Evolutionary conservation across 1,140 invertebrate species (phyloP), one percentile per base, ranked within the genome.

Genomic region (Kradibia gibbosae): DNA sequence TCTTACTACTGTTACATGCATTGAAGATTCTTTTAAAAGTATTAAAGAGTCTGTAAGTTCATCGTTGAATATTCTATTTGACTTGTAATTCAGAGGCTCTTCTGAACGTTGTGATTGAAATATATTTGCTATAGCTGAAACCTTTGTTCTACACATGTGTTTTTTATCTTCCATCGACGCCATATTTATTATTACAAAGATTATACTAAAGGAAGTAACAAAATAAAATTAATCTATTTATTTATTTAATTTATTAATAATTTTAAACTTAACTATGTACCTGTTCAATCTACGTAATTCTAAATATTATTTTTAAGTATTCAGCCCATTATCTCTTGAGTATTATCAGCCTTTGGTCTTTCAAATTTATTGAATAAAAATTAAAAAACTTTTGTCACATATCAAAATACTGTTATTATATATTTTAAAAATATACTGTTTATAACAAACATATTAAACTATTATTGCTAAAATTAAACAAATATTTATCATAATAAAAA

Each of bases 111-210:
- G 93, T 22, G 93, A 94, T 92, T 96, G 95, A 90, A 97, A 97
- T 87, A 97, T 96, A 89, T 96, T 96, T 45, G 96, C 96, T 78
- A 97, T 97, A 91, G 97, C 96, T 50, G 96, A 97, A 85, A 97
- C 96, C 92, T 97, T 97, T 84, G 95, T 94, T 86, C 95, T 95
- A 85, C 93, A 92, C 55, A 92, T 89, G 73, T 93, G 92, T 83
- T 93, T 93, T 86, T 94, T 95, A 89, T 95, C 95, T 78, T 95
- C 93, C 85, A 96, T 94, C 92, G 93, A 92, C 78, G 90, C 88
- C 89, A 91, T 90, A 55, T 80, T 86, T 85, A 39, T 17, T 39
- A 65, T 65, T 65, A 34, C 17, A 65, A 3, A 20, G 60, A 65
- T 20, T 15, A 34, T 34, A 34, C 10, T 65, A 72, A n/a, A n/a